Conservation (phyloP, 2,797 vertebrate species). For the Acanthurus leucopareius region DNA sequence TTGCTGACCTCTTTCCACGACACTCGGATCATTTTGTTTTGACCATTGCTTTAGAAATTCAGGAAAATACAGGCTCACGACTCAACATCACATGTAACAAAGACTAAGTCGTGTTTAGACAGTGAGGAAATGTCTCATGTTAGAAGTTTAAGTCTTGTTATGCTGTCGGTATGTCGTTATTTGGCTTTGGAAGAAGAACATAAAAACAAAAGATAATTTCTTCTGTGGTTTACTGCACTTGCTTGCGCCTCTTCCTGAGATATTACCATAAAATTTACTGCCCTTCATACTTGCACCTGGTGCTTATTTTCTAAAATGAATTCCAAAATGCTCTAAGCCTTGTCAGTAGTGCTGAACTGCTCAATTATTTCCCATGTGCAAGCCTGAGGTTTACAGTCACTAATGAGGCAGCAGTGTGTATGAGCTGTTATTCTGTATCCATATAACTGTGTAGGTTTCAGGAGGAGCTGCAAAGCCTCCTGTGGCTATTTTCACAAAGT, state of each 20-base stretch:
- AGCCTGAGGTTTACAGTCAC: conserved; percentile 42
- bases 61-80: too few relatives aligned
- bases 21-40: too few relatives aligned
- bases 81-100: too few relatives aligned
- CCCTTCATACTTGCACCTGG: conserved; percentile 49
- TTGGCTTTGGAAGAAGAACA: not conserved
- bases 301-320: conserved; percentile 55
- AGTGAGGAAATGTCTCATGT: too few relatives aligned
- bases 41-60: too few relatives aligned
- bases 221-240: conserved; percentile 5
- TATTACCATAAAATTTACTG: conserved; percentile 19
- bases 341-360: conserved; percentile 56
- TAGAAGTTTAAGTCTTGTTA: too few relatives aligned
- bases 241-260: conserved; percentile 5
- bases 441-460: conserved; percentile 43
- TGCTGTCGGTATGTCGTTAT: not conserved
- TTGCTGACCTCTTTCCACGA: too few relatives aligned
- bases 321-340: conserved; percentile 59
- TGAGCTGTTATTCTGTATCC: conserved; percentile 35
- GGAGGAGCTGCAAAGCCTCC: conserved; percentile 1
- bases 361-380: conserved; percentile 59
- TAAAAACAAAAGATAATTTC: conserved; percentile 1
- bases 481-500: conserved; percentile 18
- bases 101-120: too few relatives aligned
- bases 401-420: conserved; percentile 54